Evolutionary conservation across 2,113 vertebrate species (phyloP), one percentile per base, ranked within the genome.

Genomic region (Numenius arquata): DNA sequence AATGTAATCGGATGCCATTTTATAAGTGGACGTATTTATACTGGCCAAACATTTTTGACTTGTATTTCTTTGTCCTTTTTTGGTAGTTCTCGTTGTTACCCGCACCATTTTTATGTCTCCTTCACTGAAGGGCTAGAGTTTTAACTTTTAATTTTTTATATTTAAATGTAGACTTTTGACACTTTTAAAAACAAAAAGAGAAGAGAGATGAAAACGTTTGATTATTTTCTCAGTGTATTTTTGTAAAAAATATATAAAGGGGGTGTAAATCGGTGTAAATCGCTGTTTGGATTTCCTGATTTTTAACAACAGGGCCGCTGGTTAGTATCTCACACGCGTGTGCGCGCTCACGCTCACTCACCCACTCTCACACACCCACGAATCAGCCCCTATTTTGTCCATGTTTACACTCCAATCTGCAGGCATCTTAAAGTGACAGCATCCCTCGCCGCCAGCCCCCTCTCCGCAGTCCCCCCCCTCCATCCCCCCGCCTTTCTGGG

Each of bases 151-250:
- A 99, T 99, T 99, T 98, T 99, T 99, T 99, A 99, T 99, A 99
- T 99, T 99, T 99, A 99, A 99, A 99, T 99, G 99, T 99, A 99
- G 99, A 99, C 99, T 99, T 99, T 99, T 99, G 99, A 99, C 99
- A 99, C 99, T 99, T 99, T 98, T 98, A 98, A 99, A 99, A 98
- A 98, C 97, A 99, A 98, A 99, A 98, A 98, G 97, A 98, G 95
- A 98, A 98, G 98, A 98, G 98, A 98, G 98, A 98, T 98, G 98
- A 98, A 99, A 99, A 99, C 99, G 98, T 99, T 99, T 99, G 99
- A 99, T 99, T 99, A 99, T 99, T 99, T 99, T 99, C 99, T 99
- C 99, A 99, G 99, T 99, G 99, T 99, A 99, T 99, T 99, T 99
- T 99, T 99, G 99, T 99, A 99, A 99, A 99, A 99, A 99, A 99